A percentile compares a stretch with the other conserved stretches of the same genome.
Evolutionary conservation across 2,888 invertebrate genomes (phyloP).

Genomic region (Gastracanthus pulcherrimus): DNA sequence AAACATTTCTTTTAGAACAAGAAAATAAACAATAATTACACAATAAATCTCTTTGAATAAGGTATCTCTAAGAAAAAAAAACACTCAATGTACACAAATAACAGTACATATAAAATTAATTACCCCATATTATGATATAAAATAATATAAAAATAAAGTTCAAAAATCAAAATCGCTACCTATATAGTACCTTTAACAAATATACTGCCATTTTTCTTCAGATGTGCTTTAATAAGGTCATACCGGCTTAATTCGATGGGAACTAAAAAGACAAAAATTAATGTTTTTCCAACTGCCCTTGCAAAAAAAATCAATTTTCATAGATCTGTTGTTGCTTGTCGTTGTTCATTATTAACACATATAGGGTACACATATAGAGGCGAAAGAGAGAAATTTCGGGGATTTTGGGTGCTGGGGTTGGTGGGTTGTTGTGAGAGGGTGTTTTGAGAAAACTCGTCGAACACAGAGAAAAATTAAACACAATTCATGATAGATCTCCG

Average conservation of each 20-base stretch:
- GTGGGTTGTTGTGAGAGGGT: not conserved
- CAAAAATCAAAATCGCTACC: slow-evolving; percentile 4
- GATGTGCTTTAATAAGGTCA: slow-evolving; percentile 21
- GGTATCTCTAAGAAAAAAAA: no score
- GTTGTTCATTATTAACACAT: slow-evolving; percentile 28
- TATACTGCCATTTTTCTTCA: slow-evolving; percentile 20
- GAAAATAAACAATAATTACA: not conserved
- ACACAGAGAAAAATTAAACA: slow-evolving; percentile 42
- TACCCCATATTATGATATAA: not conserved
- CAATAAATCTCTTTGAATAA: not conserved
- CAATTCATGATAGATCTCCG: slow-evolving; percentile 54
- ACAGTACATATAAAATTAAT: not conserved
- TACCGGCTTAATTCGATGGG: slow-evolving; percentile 32
- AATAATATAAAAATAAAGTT: not conserved
- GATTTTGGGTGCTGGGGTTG: not conserved
- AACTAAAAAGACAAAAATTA: slow-evolving; percentile 34
- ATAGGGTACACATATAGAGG: slow-evolving; percentile 2
- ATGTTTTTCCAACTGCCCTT: not conserved
- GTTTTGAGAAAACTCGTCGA: slow-evolving; percentile 24
- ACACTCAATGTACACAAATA: not conserved
- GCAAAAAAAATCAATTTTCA: not conserved
- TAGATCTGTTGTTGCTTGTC: slow-evolving; percentile 1
- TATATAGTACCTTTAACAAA: not conserved
- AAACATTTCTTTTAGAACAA: not conserved
- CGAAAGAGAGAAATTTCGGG: not conserved